A percentile compares a stretch with the other conserved stretches of the same genome.
These are phyloP conservation scores for Aphidius colemani DNA, from an alignment of 2,888 invertebrate species.

Conservation along the genomic window DNA sequence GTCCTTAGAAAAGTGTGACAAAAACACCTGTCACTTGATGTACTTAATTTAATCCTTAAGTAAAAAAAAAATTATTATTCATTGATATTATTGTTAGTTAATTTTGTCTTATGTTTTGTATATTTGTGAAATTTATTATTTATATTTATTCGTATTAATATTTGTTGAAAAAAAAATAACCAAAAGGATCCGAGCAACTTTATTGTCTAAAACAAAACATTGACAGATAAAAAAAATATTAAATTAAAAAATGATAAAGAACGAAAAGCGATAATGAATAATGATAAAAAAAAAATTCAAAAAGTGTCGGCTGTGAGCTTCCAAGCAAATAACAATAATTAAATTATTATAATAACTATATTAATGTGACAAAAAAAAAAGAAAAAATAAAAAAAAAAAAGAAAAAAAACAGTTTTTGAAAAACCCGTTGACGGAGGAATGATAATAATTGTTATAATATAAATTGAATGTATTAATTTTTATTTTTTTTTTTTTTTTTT, in stretches of 20 bases:
- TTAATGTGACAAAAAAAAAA: slow-evolving; percentile 25
- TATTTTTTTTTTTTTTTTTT: too few species aligned
- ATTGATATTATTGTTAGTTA: neutral
- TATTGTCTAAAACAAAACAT: slow-evolving; percentile 1
- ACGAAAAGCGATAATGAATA: slow-evolving; percentile 35
- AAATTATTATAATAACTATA: slow-evolving; percentile 58
- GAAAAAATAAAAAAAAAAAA: slow-evolving; percentile 19
- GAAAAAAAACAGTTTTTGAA: neutral
- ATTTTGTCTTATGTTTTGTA: neutral
- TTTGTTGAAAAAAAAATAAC: slow-evolving; percentile 27
- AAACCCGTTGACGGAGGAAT: too few species aligned
- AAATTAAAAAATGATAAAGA: slow-evolving; percentile 21
- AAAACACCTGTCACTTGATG: neutral
- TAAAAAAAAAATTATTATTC: slow-evolving; percentile 21
- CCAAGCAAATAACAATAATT: slow-evolving; percentile 61
- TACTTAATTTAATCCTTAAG: slow-evolving; percentile 31
- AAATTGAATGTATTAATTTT: too few species aligned
- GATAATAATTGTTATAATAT: too few species aligned
- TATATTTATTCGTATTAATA: neutral
- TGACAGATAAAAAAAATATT: slow-evolving; percentile 12
- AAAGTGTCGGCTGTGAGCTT: slow-evolving; percentile 61
- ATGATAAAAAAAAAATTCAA: slow-evolving; percentile 37
- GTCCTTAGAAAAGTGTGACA: neutral
- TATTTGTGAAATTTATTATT: slow-evolving; percentile 1
- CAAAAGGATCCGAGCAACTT: slow-evolving; percentile 33